These are phyloP conservation scores for Indicator indicator DNA, from an alignment of 2,113 vertebrate species.

Conservation along the genomic window DNA sequence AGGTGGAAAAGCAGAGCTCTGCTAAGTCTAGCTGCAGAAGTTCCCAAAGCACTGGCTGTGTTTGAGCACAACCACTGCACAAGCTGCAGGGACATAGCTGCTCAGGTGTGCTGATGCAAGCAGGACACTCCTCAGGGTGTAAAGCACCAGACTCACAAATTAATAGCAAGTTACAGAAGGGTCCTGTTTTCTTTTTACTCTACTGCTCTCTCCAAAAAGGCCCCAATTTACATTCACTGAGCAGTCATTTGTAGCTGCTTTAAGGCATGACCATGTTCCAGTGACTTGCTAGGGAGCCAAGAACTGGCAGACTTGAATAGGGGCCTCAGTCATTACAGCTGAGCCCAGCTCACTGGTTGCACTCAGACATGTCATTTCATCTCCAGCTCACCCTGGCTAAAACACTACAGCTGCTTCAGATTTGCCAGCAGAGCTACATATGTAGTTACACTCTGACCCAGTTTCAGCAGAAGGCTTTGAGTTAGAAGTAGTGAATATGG, in stretches of 20 bases:
- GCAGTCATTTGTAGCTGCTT: conserved; percentile 35
- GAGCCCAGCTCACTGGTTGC: neutral
- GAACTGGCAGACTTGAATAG: conserved; percentile 46
- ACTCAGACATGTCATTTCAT: conserved; percentile 47
- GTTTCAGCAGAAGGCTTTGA: conserved; percentile 44
- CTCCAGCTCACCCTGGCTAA: conserved; percentile 13
- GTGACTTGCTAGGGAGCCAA: conserved; percentile 46
- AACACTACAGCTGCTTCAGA: conserved; percentile 49
- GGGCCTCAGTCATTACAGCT: conserved; percentile 23
- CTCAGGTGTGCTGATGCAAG: neutral
- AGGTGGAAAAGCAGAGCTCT: neutral
- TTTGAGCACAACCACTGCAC: fast-evolving
- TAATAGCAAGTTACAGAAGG: neutral
- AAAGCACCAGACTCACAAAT: neutral
- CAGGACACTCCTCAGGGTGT: neutral
- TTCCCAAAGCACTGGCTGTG: neutral
- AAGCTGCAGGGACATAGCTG: neutral
- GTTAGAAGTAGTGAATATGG: conserved; percentile 22
- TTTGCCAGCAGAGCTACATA: conserved; percentile 41
- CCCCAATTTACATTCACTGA: conserved; percentile 41
- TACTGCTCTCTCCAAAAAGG: neutral
- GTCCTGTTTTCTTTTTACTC: neutral
- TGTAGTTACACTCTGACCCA: conserved; percentile 62
- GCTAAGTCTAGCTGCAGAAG: neutral
- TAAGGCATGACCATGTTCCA: conserved; percentile 42